Conservation (phyloP, 2,113 vertebrate species). For the Nothoprocta pentlandii region DNA sequence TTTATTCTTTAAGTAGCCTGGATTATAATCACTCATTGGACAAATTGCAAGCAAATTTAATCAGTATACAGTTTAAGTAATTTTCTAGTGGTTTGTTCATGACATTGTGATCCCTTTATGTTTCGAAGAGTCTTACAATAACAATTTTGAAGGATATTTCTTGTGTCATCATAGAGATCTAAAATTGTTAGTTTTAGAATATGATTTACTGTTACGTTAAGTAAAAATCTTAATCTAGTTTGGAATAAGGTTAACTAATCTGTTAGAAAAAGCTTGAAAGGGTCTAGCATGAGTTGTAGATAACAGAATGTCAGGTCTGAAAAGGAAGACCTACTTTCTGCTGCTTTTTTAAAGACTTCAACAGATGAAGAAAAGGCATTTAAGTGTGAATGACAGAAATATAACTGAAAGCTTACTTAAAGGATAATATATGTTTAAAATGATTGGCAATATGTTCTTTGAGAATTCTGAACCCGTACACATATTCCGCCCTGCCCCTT, state of each 20-base stretch:
- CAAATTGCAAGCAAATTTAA: neutral
- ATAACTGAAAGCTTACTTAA: neutral
- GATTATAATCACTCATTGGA: neutral
- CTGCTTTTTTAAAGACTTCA: neutral
- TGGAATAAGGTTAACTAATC: neutral
- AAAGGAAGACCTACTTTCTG: neutral
- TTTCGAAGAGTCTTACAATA: neutral
- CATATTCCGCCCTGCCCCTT: accelerated
- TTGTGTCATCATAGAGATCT: neutral
- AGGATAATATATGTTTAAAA: neutral
- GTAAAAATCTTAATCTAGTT: neutral
- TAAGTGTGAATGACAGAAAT: neutral
- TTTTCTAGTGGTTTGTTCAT: neutral
- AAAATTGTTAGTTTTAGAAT: neutral
- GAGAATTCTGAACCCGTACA: neutral
- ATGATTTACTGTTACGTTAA: neutral
- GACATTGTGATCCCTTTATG: neutral
- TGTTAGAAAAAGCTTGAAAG: neutral
- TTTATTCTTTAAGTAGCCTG: neutral
- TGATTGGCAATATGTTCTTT: neutral
- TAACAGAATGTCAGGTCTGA: conserved; percentile 28
- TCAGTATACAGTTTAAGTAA: neutral
- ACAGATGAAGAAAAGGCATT: neutral
- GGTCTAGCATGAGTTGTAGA: neutral
- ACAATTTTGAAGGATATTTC: neutral